Conservation (phyloP, 1,140 invertebrate genomes). For the Drosophila sucinea region DNA sequence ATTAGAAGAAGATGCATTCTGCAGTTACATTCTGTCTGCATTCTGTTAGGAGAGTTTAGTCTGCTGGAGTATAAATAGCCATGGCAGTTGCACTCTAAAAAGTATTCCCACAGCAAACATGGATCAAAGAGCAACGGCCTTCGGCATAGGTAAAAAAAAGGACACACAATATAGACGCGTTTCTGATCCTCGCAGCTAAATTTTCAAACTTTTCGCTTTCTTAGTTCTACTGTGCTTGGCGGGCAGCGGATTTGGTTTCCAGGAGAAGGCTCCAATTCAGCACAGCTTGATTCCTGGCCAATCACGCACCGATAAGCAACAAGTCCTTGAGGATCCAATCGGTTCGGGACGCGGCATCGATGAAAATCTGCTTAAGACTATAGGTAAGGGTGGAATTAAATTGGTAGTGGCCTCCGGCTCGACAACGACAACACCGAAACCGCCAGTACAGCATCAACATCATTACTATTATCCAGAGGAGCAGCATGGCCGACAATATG, state of each 20-base stretch:
- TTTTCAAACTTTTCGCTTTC: background rate
- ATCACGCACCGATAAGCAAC: slow-evolving; percentile 55
- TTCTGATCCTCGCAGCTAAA: background rate
- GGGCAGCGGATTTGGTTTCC: slow-evolving; percentile 36
- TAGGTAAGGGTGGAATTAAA: slow-evolving; percentile 74
- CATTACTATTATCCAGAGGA: slow-evolving; percentile 77
- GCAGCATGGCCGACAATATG: slow-evolving; percentile 60
- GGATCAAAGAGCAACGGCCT: slow-evolving; percentile 34
- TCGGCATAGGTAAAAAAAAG: slow-evolving; percentile 39
- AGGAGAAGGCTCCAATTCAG: slow-evolving; percentile 64
- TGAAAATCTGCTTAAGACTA: slow-evolving; percentile 58
- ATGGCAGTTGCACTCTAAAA: background rate
- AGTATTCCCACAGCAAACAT: slow-evolving; percentile 37
- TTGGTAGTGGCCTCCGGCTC: slow-evolving; percentile 49
- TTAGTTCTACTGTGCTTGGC: slow-evolving; percentile 49
- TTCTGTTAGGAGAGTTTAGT: background rate
- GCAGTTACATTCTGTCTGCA: background rate
- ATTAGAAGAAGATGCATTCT: slow-evolving; percentile 46
- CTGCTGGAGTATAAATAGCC: slow-evolving; percentile 48
- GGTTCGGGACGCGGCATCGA: slow-evolving; percentile 50
- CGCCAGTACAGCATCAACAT: slow-evolving; percentile 60
- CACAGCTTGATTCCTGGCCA: slow-evolving; percentile 43
- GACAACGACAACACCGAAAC: slow-evolving; percentile 56
- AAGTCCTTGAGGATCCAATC: slow-evolving; percentile 46
- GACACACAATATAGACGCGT: background rate